Conservation (phyloP, 2,113 vertebrate genomes). For the Platycercus adscitus region DNA sequence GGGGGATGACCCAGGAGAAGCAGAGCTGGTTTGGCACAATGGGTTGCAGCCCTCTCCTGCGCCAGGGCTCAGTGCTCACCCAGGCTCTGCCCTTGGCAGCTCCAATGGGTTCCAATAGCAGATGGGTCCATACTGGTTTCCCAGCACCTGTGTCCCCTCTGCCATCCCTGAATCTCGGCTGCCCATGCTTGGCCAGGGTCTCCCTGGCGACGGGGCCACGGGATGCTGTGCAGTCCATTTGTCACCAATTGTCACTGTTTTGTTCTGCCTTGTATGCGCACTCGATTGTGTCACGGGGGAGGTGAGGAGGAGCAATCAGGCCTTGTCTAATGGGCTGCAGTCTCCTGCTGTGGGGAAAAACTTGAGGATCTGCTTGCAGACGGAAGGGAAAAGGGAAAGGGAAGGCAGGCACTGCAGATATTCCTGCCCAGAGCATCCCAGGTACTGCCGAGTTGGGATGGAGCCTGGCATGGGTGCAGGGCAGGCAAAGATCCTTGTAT, state of each 20-base stretch:
- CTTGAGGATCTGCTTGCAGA: neutral
- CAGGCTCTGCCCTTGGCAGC: neutral
- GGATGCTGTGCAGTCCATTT: slow-evolving; percentile 87
- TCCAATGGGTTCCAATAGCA: slow-evolving; percentile 52
- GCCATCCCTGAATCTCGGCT: slow-evolving; percentile 47
- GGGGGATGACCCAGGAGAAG: neutral
- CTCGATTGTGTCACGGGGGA: slow-evolving; percentile 79
- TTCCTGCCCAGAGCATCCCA: neutral
- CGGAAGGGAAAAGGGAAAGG: neutral
- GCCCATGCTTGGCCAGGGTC: slow-evolving; percentile 71
- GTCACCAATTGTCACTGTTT: slow-evolving; percentile 93
- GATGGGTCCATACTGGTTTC: slow-evolving; percentile 57
- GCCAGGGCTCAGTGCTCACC: neutral
- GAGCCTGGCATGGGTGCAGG: accelerated
- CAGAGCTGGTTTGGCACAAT: neutral
- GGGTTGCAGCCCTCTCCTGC: neutral
- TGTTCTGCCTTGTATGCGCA: slow-evolving; percentile 80
- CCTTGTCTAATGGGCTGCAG: slow-evolving; percentile 71
- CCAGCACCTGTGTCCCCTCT: slow-evolving; percentile 78
- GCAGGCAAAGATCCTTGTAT: neutral
- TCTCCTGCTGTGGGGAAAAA: slow-evolving; percentile 37
- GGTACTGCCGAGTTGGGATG: accelerated
- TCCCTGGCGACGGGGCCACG: slow-evolving; percentile 84
- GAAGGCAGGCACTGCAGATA: neutral
- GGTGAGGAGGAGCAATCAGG: slow-evolving; percentile 60